These are phyloP conservation scores for Caenorhabditis imperialis DNA, from an alignment of 2,888 invertebrate genomes.

Conservation along the genomic window DNA sequence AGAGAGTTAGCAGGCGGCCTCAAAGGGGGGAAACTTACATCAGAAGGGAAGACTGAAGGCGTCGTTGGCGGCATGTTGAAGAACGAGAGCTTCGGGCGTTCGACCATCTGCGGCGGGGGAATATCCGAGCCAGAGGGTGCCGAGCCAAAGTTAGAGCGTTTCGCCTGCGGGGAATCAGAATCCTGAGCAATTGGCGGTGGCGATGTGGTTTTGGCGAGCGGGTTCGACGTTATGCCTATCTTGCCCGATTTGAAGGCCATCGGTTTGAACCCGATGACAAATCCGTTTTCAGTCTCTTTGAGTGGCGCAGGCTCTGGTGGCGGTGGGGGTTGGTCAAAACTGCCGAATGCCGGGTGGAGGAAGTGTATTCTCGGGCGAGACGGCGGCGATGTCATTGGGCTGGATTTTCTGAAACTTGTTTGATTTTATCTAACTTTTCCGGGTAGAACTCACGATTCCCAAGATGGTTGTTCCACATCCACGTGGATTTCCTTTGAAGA, in stretches of 20 bases:
- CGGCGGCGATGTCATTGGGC: no score
- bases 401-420: conserved; percentile 4
- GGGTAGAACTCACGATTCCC: conserved; percentile 16
- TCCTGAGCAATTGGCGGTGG: background rate
- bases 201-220: background rate
- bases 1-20: background rate
- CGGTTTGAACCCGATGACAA: conserved; percentile 26
- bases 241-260: conserved; percentile 25
- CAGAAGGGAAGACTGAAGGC: background rate
- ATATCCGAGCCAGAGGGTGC: conserved; percentile 1
- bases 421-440: no score
- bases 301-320: conserved; percentile 13
- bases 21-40: conserved; percentile 1
- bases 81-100: conserved; percentile 35
- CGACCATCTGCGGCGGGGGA: conserved; percentile 39
- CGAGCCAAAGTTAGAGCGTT: conserved; percentile 14
- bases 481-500: conserved; percentile 14
- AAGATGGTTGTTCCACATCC: conserved; percentile 19
- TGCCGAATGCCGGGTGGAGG: conserved; percentile 23
- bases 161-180: background rate
- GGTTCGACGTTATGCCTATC: conserved; percentile 1
- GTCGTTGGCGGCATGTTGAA: conserved; percentile 13
- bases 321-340: conserved; percentile 19
- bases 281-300: conserved; percentile 20
- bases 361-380: conserved; percentile 26